Evolutionary conservation across 2,888 invertebrate species (phyloP).

Genomic region (Chydorus sphaericus): DNA sequence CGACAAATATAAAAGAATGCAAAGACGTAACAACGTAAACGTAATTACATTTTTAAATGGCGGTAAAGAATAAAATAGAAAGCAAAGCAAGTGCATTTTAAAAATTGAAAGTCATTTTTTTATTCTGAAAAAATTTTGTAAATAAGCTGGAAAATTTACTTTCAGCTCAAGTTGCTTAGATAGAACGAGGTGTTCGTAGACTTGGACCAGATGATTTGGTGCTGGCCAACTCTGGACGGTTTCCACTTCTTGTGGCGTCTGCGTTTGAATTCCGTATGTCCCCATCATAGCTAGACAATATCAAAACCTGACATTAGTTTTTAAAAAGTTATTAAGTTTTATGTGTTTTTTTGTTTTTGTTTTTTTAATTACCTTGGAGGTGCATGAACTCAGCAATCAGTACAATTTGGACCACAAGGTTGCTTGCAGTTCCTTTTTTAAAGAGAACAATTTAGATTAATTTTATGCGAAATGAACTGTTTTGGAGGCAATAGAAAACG

Average conservation of each 20-base stretch:
- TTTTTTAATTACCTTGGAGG: conserved; percentile 43
- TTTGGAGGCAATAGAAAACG: too few species aligned
- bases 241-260: conserved; percentile 83
- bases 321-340: too few species aligned
- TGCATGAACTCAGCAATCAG: conserved; percentile 95
- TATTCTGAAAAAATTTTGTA: background rate
- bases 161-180: conserved; percentile 62
- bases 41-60: too few species aligned
- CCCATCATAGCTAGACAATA: conserved; percentile 71
- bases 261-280: conserved; percentile 97
- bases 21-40: too few species aligned
- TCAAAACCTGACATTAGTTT: background rate
- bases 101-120: background rate
- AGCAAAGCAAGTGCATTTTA: too few species aligned
- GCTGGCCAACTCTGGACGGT: conserved; percentile 91
- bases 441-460: too few species aligned
- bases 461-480: too few species aligned
- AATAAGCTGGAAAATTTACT: too few species aligned
- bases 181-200: conserved; percentile 79
- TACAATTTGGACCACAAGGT: conserved; percentile 95
- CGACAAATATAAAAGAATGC: too few species aligned
- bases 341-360: background rate
- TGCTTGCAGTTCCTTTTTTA: conserved; percentile 94
- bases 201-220: conserved; percentile 68
- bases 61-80: too few species aligned